Base-by-base conservation (phyloP, 2,113 vertebrate species). In the Sinocyclocheilus anophthalmus region DNA sequence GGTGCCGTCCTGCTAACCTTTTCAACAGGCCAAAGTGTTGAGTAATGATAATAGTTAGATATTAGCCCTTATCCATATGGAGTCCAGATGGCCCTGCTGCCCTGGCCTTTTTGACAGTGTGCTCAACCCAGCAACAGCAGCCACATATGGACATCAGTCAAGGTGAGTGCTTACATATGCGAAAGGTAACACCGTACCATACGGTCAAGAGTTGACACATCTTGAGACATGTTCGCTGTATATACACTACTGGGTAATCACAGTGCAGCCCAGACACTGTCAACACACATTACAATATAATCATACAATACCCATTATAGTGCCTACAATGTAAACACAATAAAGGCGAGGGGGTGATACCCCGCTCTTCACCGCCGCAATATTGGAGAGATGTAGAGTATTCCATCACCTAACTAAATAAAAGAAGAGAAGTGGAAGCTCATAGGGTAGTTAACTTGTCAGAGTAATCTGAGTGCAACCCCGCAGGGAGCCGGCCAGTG, bases 1-100 rank as follows among this genome's bases (percentile, higher is more conserved):
- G 61, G 50, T 84, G 4, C 37, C 88, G 84, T 91, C 84, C 30
- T 16, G 69, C 73, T 92, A 92, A 93, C 91, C 91, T 93, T 92
- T 92, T 83, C 88, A 89, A 91, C 93, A 90, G 90, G 90, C 86
- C 86, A 92, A 88, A 89, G 88, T 94, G 91, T 92, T 90, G 88
- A 80, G 88, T 94, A 94, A 94, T 94, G 91, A 94, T 92, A 93
- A 94, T 91, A 92, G 92, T 88, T 84, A 91, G 90, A 92, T 90
- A 91, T 92, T 91, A 92, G 93, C 93, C 93, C 93, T 91, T 91
- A 90, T 89, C 91, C 87, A 90, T 89, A 92, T 82, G 84, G 89
- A 84, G 90, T 83, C 91, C 94, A 95, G 94, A 94, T 95, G 94
- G 93, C 89, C 67, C 89, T 45, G 89, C 88, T 89, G 89, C 88